Percentiles rank a stretch among this genome's conserved stretches.
phyloP scores from a whole-genome alignment of 2,888 invertebrate species.

The Rosalia funebris region DNA sequence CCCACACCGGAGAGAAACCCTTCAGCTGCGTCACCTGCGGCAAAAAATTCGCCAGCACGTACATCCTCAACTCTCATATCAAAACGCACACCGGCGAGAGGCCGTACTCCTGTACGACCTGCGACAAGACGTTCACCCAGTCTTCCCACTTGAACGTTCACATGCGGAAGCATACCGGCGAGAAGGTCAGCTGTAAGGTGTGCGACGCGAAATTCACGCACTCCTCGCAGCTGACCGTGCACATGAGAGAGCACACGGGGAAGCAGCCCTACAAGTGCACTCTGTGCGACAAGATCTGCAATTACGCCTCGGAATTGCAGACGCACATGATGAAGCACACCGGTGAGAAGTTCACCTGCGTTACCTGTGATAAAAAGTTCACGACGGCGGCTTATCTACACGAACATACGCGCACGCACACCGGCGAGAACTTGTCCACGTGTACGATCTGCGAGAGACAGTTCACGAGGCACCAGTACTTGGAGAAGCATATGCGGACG shows the following conservation, averaged over 20 bases:
- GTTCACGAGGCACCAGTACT: constrained; percentile 68
- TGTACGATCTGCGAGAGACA: constrained; percentile 63
- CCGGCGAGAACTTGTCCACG: constrained; percentile 62
- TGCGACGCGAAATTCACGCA: constrained; percentile 60
- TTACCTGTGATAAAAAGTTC: constrained; percentile 60
- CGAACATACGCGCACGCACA: constrained; percentile 56
- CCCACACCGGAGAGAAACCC: constrained; percentile 61
- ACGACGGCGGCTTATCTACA: constrained; percentile 58
- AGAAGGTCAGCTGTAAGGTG: constrained; percentile 60
- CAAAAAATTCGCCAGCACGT: constrained; percentile 70
- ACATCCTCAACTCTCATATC: constrained; percentile 70
- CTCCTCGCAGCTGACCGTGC: constrained; percentile 61
- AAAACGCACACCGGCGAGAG: constrained; percentile 73
- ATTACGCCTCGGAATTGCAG: constrained; percentile 58
- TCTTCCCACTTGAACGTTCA: constrained; percentile 70
- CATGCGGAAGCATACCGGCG: constrained; percentile 70
- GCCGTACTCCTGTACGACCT: constrained; percentile 69
- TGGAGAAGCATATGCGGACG: constrained; percentile 65
- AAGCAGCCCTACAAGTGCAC: constrained; percentile 61
- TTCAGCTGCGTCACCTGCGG: constrained; percentile 57
- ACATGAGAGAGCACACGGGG: constrained; percentile 61
- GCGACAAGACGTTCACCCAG: constrained; percentile 71
- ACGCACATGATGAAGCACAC: constrained; percentile 60
- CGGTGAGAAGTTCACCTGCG: constrained; percentile 58
- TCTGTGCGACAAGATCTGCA: constrained; percentile 60